Conservation (phyloP, 1,140 invertebrate genomes). For the Episyrphus balteatus region DNA sequence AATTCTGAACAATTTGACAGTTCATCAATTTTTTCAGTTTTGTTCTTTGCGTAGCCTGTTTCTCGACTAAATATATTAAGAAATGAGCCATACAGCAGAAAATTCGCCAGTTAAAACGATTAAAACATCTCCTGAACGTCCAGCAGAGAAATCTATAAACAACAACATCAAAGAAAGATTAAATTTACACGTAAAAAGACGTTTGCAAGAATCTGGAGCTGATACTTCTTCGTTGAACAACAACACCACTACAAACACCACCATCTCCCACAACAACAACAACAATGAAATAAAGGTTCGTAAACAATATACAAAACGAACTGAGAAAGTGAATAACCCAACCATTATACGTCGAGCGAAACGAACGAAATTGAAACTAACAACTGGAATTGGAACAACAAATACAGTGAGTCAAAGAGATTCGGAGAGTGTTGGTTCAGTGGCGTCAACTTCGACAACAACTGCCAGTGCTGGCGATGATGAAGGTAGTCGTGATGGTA, state of each 20-base stretch:
- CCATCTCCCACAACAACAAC: neutral
- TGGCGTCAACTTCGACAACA: neutral
- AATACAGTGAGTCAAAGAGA: conserved; percentile 6
- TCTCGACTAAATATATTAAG: too few relatives aligned
- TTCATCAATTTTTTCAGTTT: too few relatives aligned
- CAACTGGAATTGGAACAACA: conserved; percentile 4
- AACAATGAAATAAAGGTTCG: conserved; percentile 12
- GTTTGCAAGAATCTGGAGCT: conserved; percentile 19
- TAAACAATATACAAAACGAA: conserved; percentile 27
- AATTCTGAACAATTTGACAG: too few relatives aligned
- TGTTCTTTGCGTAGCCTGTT: too few relatives aligned
- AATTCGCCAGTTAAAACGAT: too few relatives aligned
- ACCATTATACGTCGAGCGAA: too few relatives aligned
- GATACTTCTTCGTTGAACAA: neutral
- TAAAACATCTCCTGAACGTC: too few relatives aligned
- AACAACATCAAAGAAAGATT: conserved; percentile 23
- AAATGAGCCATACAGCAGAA: too few relatives aligned
- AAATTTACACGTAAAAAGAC: conserved; percentile 29
- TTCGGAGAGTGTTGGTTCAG: conserved; percentile 7
- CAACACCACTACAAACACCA: neutral
- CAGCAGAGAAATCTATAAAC: conserved; percentile 15
- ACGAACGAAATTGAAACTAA: too few relatives aligned
- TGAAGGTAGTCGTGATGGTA: too few relatives aligned
- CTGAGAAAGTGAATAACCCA: conserved; percentile 17
- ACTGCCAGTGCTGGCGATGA: too few relatives aligned